Evolutionary conservation across 2,113 vertebrate genomes (phyloP).

Genomic region (Alosa alosa): DNA sequence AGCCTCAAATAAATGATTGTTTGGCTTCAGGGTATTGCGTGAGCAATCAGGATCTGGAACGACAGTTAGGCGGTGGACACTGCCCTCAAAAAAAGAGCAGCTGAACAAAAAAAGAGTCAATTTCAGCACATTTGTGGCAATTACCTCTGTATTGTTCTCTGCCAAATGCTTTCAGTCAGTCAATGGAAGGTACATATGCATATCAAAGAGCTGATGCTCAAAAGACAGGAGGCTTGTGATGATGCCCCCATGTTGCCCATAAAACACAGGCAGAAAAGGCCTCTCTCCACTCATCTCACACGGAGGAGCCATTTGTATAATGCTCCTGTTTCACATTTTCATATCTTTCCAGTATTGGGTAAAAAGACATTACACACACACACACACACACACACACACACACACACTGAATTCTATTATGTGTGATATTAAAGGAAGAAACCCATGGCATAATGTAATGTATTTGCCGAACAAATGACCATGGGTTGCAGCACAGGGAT

Average conservation of each 20-base stretch:
- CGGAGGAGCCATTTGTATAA: not conserved
- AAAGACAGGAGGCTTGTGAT: not conserved
- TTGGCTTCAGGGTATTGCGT: not conserved
- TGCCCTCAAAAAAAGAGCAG: not conserved
- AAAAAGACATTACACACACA: not conserved
- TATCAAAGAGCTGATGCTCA: not conserved
- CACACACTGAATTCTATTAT: not conserved
- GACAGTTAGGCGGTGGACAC: not conserved
- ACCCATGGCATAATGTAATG: not conserved
- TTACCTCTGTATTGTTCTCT: not conserved
- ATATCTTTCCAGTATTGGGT: not conserved
- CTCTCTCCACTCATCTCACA: not conserved
- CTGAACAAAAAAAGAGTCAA: not conserved
- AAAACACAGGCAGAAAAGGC: not conserved
- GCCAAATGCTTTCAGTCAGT: not conserved
- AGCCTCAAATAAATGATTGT: slow-evolving; percentile 1
- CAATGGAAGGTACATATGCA: not conserved
- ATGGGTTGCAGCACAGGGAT: not conserved
- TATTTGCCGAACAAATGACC: not conserved
- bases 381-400: slow-evolving; percentile 2
- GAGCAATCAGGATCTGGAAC: slow-evolving; percentile 9
- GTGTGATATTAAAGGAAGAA: not conserved
- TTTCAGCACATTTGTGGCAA: not conserved
- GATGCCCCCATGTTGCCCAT: not conserved
- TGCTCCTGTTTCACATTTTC: not conserved